Evolutionary conservation across 2,888 invertebrate species (phyloP).

Genomic region (Drosophila kuntzei): DNA sequence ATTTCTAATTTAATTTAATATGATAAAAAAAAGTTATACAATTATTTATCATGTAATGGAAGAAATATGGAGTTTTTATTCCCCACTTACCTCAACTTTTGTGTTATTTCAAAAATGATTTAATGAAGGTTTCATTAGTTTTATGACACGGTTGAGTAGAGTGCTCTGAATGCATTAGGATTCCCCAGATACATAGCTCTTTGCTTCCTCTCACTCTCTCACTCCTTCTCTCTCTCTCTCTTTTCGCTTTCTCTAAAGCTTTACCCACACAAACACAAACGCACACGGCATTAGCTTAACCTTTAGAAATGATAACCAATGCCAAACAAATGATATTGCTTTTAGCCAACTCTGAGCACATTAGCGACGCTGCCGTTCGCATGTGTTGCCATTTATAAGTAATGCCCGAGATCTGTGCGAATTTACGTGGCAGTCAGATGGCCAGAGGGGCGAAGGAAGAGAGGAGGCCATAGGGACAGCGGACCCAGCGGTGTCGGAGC

Average conservation of each 20-base stretch:
- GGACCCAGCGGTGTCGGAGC: slow-evolving; percentile 26
- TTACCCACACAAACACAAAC: neutral
- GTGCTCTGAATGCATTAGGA: slow-evolving; percentile 1
- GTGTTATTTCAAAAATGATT: slow-evolving; percentile 8
- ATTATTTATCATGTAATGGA: too few relatives aligned
- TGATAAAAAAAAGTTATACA: too few relatives aligned
- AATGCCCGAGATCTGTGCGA: slow-evolving; percentile 25
- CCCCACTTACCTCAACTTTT: neutral
- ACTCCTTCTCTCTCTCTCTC: neutral
- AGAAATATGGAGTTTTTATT: too few relatives aligned
- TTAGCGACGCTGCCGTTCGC: slow-evolving; percentile 36
- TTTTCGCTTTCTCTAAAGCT: neutral
- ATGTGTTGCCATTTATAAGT: slow-evolving; percentile 57
- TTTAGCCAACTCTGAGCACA: slow-evolving; percentile 45
- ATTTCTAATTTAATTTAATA: too few relatives aligned
- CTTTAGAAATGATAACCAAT: slow-evolving; percentile 39
- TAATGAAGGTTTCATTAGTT: slow-evolving; percentile 35
- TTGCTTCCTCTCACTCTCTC: neutral
- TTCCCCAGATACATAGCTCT: slow-evolving; percentile 7
- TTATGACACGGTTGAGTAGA: slow-evolving; percentile 16
- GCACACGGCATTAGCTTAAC: slow-evolving; percentile 32
- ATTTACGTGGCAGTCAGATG: slow-evolving; percentile 5
- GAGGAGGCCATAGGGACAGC: neutral
- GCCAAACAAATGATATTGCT: slow-evolving; percentile 54
- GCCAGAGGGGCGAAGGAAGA: neutral